Base-by-base conservation (phyloP, 2,888 invertebrate species). In the Pelosia muscerda region DNA sequence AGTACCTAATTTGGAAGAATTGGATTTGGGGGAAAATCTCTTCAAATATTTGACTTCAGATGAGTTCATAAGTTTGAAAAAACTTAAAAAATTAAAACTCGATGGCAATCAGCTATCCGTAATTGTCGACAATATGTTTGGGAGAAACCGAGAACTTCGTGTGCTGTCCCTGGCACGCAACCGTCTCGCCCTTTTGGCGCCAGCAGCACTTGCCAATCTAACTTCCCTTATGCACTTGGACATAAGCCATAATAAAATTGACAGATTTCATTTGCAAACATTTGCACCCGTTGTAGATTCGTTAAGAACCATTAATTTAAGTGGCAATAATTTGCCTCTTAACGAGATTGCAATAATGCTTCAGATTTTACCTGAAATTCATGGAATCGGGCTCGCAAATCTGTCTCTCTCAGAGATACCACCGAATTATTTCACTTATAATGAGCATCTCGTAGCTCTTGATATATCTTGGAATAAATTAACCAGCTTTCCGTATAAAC, bases 71-170 rank as follows among this genome's bases (percentile, higher is more conserved):
- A 96, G 96, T 84, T 94, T 97, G 61, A 96, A 96, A 81, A 95
- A 96, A 71, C 90, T 97, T 49, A 96, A 95, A 83, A 96, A 92
- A 77, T 91, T 97, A 59, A 95, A 95, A 78, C 91, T 98, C 74
- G 97, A 97, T 81, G 97, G 97, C 25, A 98, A 98, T 92, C 96
- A 97, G 86, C 89, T 98, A 77, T 97, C 97, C 2, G 97, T 97
- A 22, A 95, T 97, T 64, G 95, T 97, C 60, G 97, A 97, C 88
- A 95, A 96, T 84, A 96, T 97, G 80, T 97, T 97, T 83, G 93
- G 95, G 22, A 93, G 94, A 73, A 96, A 96, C 78, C 84, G 86
- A n/a, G 90, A 95, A 67, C 88, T 97, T 68, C 93, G 91, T 71
- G 88, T 90, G 66, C 89, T 97, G 70, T 93, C 96, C 81, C 91